Evolutionary conservation across 64 coral and sea anemone species (phyloP).

Genomic region (Orbicella faveolata): DNA sequence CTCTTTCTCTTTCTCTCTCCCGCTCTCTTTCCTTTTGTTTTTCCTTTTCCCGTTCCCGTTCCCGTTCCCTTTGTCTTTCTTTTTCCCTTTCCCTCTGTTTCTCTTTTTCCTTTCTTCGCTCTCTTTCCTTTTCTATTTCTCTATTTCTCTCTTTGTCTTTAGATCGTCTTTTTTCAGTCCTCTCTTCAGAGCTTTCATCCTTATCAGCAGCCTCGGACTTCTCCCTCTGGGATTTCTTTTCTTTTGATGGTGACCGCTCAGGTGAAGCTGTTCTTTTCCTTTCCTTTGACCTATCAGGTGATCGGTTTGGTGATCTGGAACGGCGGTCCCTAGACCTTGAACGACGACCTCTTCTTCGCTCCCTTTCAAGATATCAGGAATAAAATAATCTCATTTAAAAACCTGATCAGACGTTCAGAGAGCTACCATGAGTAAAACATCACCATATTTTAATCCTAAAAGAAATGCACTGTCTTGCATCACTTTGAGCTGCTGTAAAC

Average conservation of each 20-base stretch:
- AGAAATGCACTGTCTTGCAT: no score
- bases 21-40: constrained; percentile 50
- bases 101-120: constrained; percentile 17
- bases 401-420: not conserved
- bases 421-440: no score
- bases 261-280: constrained; percentile 57
- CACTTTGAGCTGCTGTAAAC: no score
- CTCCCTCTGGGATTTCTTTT: constrained; percentile 51
- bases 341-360: constrained; percentile 64
- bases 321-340: constrained; percentile 48
- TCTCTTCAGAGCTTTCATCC: constrained; percentile 35
- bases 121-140: constrained; percentile 64
- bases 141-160: constrained; percentile 58
- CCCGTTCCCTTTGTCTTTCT: constrained; percentile 19
- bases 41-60: constrained; percentile 39
- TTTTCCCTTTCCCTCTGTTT: constrained; percentile 22
- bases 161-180: constrained; percentile 47
- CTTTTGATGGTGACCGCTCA: constrained; percentile 61
- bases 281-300: constrained; percentile 73
- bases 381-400: not conserved
- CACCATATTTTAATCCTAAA: no score
- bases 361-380: constrained; percentile 24
- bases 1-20: constrained; percentile 21
- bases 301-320: constrained; percentile 51
- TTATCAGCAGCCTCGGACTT: constrained; percentile 21